Evolutionary conservation across 37 sponge, comb jelly and placozoan genomes (phyloP), one percentile per base, ranked within the genome.

Genomic region (Chondrilla cf. caribensis): DNA sequence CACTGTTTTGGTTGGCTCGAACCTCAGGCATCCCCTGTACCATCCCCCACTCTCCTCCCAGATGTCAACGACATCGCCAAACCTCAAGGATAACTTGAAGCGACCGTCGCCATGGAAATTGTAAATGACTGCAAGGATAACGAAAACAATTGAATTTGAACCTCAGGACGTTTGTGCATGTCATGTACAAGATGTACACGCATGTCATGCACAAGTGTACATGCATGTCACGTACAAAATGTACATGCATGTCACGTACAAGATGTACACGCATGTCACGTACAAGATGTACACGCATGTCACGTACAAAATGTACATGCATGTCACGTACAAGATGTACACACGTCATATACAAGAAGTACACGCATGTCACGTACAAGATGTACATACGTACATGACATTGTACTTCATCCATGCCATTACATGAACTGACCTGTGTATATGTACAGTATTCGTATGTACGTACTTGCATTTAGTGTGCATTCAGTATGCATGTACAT

Each of bases 61-160:
- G 32, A 92, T 31, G n/a, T 65, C 60, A n/a, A 92, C 80, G 5
- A 92, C 82, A 77, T 92, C 92, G n/a, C 92, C 92, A 21, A 92
- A 82, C 51, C 47, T 36, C 26, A 92, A 33, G 17, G 86, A 42
- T 24, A 92, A 77, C 2, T 87, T 82, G 32, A 85, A 79, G 9
- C 21, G 44, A 38, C 79, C 62, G 15, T 79, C 25, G 8, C 78
- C 64, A n/a, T 72, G 58, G 32, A 66, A 90, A 51, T 86, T 90
- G 84, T 66, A 84, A 15, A 90, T 70, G 31, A 82, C 87, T 84
- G 40, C 82, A 57, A 31, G 26, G 60, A 17, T 55, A 0, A 58
- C 26, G 35, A 3, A 47, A 33, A 47, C 26, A 29, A 26, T 5
- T 2, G 25, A 2, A 59, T 17, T 11, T 19, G 57, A 19, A 17